phyloP scores from a whole-genome alignment of 2,797 vertebrate genomes.

The Onychomys torridus region DNA sequence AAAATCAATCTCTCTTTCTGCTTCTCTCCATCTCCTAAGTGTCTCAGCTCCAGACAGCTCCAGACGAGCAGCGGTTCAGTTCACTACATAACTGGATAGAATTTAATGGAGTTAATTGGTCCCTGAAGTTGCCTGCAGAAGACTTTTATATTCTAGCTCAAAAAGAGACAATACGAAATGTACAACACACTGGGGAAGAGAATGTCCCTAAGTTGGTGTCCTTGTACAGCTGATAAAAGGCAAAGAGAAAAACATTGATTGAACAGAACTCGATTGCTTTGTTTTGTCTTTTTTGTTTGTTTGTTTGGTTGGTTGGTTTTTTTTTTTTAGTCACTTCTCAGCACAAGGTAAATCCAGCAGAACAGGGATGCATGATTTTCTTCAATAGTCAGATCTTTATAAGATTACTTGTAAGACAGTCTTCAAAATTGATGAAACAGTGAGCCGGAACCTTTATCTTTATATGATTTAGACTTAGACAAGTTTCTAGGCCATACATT shows the following conservation, averaged over 20 bases:
- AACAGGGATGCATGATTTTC: constrained; percentile 48
- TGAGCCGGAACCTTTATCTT: constrained; percentile 13
- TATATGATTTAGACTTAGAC: constrained; percentile 23
- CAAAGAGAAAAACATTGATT: constrained; percentile 47
- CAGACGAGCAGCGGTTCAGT: constrained; percentile 66
- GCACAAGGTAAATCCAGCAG: constrained; percentile 46
- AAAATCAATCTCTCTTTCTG: constrained; percentile 76
- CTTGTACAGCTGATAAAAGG: constrained; percentile 60
- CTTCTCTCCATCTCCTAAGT: constrained; percentile 73
- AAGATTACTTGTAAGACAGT: constrained; percentile 27
- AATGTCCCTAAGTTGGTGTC: constrained; percentile 15
- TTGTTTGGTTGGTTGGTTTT: constrained; percentile 53
- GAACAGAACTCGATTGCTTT: constrained; percentile 53
- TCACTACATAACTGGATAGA: constrained; percentile 75
- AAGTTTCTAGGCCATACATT: constrained; percentile 46
- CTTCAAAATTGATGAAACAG: constrained; percentile 26
- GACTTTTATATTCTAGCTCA: constrained; percentile 69
- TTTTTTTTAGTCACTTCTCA: constrained; percentile 58
- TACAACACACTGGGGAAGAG: constrained; percentile 57
- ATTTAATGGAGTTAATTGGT: constrained; percentile 83
- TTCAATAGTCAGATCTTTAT: constrained; percentile 54
- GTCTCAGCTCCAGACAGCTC: constrained; percentile 73
- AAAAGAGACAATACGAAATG: constrained; percentile 60
- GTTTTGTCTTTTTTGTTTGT: constrained; percentile 48
- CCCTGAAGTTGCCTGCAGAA: constrained; percentile 71